Base-by-base conservation (phyloP, 2,888 invertebrate genomes). In the Lamellibrachia columna region DNA sequence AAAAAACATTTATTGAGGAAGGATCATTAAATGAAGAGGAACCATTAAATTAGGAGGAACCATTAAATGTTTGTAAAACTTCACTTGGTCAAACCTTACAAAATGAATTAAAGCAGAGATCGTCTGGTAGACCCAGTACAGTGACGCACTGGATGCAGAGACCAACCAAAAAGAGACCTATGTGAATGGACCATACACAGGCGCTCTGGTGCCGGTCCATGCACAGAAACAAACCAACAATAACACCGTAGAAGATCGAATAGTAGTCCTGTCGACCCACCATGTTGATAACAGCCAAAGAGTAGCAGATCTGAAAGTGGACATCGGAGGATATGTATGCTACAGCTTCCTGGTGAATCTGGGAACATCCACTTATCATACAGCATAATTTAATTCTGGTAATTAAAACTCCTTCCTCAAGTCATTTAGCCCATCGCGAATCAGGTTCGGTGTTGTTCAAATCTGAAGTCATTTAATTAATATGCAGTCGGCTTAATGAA, bases 291-390 rank as follows among this genome's bases (percentile, higher is more conserved):
- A 15, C 75, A 22, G 75, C 75, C 75, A 75, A 15, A 75, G 75
- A 75, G 75, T 75, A 75, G 22, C 75, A 75, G 75, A 75, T 75
- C 75, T 75, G 75, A 75, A 75, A 75, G 75, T 75, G 75, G n/a
- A 7, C 55, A 55, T 9, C 7, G 0, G 22, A 75, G 75, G 15
- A 22, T 40, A 40, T 40, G 40, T 40, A 40, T 40, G 40, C 40
- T 40, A 40, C 40, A n/a, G 22, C 75, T 22, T 22, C 22, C 22
- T 75, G 11, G 75, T 6, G 22, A 15, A n/a, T 22, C 22, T 75
- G 22, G 75, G n/a, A 15, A 22, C 75, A 75, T 15, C 15, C 75
- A 75, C 22, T 22, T 22, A 22, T 22, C 75, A 75, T 75, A 58
- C 11, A 75, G 3, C 75, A 75, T n/a, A 22, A 75, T 15, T 6